Evolutionary conservation across 1,140 invertebrate genomes (phyloP), one percentile per base, ranked within the genome.

Genomic region (Diabrotica virgifera): DNA sequence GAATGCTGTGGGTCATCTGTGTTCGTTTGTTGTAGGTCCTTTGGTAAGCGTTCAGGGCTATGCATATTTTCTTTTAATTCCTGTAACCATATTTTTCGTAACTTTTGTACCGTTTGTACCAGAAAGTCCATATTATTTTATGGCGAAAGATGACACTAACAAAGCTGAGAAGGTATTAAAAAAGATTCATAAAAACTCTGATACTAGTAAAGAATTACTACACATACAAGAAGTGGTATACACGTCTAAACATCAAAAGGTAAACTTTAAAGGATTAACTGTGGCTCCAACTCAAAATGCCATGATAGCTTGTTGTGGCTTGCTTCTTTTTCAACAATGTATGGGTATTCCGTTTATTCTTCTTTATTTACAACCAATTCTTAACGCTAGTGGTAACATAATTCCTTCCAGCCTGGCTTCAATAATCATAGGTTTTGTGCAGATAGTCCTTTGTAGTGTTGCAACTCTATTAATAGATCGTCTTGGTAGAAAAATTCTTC

Each of bases 341-440:
- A 88, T 86, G 3, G 92, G 92, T 35, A 91, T 91, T 70, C 93
- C 92, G 76, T 89, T 89, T 5, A 87, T 95, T 3, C 83, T 93
- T 14, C 92, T 92, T 77, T 93, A 91, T 76, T 86, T 90, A 67
- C 84, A 88, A 40, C 82, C 79, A 0, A 94, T 91, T 72, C 93
- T 91, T 70, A 70, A n/a, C n/a, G n/a, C n/a, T n/a, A n/a, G n/a
- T n/a, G n/a, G n/a, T n/a, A n/a, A n/a, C n/a, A n/a, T n/a, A 0
- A 63, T 92, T 0, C 77, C 86, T 2, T 38, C 71, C 8, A 53
- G 35, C 12, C 36, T 65, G 7, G 62, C 64, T 10, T 46, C 67
- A n/a, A 69, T 72, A n/a, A 63, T 69, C 7, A 54, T 67, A 11
- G 67, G 67, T 5, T n/a, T 46, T 13, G 52, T 71, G 12, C 70